These are phyloP conservation scores for Acanthosepion lycidas DNA, from an alignment of 2,888 invertebrate genomes.

Conservation along the genomic window DNA sequence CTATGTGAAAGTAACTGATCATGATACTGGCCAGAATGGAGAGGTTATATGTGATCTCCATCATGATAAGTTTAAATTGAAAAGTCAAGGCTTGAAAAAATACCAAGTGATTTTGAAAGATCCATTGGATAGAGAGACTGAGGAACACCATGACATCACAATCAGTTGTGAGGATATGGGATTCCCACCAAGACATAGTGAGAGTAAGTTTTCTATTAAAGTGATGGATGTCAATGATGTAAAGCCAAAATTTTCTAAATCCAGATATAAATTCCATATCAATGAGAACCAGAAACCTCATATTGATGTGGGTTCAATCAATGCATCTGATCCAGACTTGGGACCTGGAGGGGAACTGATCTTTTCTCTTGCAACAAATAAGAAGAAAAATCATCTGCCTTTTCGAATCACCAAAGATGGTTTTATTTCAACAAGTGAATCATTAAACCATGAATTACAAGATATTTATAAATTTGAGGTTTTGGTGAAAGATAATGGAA, in stretches of 20 bases:
- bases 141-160: background rate
- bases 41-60: background rate
- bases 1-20: background rate
- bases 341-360: background rate
- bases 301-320: background rate
- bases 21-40: background rate
- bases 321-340: background rate
- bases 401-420: background rate
- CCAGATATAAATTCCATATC: background rate
- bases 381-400: background rate
- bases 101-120: background rate
- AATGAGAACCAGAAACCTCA: background rate
- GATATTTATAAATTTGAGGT: too few relatives aligned
- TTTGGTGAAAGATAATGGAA: too few relatives aligned
- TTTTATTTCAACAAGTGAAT: constrained; percentile 2
- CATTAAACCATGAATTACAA: too few relatives aligned
- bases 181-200: background rate
- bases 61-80: background rate
- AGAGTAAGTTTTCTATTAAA: background rate
- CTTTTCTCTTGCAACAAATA: background rate
- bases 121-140: background rate
- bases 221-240: background rate
- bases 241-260: background rate
- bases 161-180: background rate
- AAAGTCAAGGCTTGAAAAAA: background rate